phyloP scores from a whole-genome alignment of 2,113 vertebrate genomes.

The Amazona vittata region DNA sequence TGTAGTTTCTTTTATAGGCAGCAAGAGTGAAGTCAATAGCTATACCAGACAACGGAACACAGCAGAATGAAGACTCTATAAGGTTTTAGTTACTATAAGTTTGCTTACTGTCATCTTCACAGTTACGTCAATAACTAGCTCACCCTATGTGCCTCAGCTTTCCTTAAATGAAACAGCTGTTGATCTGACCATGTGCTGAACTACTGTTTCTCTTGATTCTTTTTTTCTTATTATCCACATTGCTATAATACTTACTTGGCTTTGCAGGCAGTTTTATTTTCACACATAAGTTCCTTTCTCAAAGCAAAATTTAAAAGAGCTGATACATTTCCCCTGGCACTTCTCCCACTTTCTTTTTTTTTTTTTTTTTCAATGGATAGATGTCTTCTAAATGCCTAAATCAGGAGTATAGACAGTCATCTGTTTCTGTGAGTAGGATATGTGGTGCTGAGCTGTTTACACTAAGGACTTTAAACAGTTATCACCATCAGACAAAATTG shows the following conservation, averaged over 20 bases:
- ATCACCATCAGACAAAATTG: background rate
- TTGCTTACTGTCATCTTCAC: background rate
- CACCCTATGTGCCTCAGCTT: background rate
- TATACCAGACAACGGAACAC: background rate
- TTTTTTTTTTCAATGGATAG: background rate
- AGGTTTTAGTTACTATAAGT: background rate
- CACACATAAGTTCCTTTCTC: background rate
- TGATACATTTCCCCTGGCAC: background rate
- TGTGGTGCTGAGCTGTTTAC: background rate
- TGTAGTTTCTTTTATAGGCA: background rate
- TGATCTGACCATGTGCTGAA: background rate
- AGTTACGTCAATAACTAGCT: background rate
- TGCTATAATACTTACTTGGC: background rate
- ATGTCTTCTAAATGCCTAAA: background rate
- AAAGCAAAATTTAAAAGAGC: background rate
- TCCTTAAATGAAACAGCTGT: background rate
- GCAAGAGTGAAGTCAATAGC: background rate
- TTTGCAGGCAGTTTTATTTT: conserved; percentile 1
- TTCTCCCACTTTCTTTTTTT: background rate
- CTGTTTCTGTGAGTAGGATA: background rate
- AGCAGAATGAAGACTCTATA: background rate
- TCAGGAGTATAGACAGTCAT: background rate
- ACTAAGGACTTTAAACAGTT: background rate
- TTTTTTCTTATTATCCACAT: background rate
- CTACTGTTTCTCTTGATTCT: background rate